Percentiles rank a stretch among this genome's conserved stretches.
phyloP scores from a whole-genome alignment of 2,888 invertebrate species.

The Nephrotoma guestfalica region DNA sequence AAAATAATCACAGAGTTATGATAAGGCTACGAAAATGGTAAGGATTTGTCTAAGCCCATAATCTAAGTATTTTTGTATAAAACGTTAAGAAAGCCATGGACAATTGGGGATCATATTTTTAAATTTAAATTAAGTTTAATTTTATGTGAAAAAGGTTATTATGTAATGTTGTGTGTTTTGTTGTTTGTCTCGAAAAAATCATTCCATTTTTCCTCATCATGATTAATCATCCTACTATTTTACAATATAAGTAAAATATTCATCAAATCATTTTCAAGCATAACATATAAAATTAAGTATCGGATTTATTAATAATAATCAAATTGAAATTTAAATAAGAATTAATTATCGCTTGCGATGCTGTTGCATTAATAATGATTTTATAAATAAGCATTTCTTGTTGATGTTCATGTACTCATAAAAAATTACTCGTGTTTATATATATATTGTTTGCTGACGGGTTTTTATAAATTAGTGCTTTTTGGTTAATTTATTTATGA shows the following conservation, averaged over 20 bases:
- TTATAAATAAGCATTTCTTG: neutral
- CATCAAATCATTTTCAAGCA: neutral
- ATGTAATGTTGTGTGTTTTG: neutral
- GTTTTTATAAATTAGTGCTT: neutral
- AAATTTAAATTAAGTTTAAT: neutral
- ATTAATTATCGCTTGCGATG: neutral
- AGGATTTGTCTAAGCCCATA: neutral
- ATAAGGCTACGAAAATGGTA: neutral
- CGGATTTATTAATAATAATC: neutral
- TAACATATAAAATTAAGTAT: neutral
- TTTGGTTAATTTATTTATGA: neutral
- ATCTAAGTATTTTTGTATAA: neutral
- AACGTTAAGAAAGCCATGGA: neutral
- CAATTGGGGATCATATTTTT: neutral
- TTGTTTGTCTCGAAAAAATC: neutral
- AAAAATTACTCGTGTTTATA: neutral
- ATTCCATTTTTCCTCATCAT: neutral
- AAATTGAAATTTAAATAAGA: neutral
- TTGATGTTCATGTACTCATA: neutral
- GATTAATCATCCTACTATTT: neutral
- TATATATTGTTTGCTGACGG: neutral
- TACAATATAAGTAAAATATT: neutral
- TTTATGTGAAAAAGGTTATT: neutral
- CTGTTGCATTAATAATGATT: neutral
- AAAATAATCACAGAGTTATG: neutral